Base-by-base conservation (phyloP, 1,140 invertebrate species). In the Drosophila kikkawai region DNA sequence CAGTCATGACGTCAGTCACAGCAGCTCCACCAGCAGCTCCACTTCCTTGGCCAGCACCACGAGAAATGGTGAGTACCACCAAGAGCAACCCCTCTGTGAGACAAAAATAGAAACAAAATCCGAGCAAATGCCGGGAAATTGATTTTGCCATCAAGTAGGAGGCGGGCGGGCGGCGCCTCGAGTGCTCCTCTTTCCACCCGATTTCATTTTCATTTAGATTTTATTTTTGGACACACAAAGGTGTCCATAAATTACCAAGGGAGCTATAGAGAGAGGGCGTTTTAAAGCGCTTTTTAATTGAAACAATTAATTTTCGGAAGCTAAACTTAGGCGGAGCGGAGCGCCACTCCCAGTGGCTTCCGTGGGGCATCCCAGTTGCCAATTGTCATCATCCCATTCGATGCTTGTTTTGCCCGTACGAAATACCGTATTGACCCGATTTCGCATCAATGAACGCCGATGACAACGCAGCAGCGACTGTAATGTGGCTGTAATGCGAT, bases 401-500 rank as follows among this genome's bases (percentile, higher is more conserved):
- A 42, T 74, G 68, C 39, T 39, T 42, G 47, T 48, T 51, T 17
- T 22, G 47, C 32, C 32, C 55, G 39, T 50, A 59, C 79, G 22
- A 80, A 87, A 87, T 88, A 87, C 84, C 84, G 84, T 87, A 87
- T 83, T 87, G 84, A 88, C 84, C 84, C 64, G 79, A 87, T 83
- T 87, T 87, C 68, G 79, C 82, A 82, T 78, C 75, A 79, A 70
- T 79, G 75, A 60, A 41, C 80, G 75, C 65, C 73, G 61, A 48
- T 57, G 45, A 29, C 47, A 12, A 34, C 51, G 55, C 64, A 67
- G 2, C 48, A 50, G 48, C 26, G 36, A 15, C 19, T 39, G 13
- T 56, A n/a, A 56, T 56, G 53, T n/a, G 53, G 45, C 47, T 58
- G 80, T 83, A 80, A 83, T 83, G 75, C 53, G 80, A 83, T 83